phyloP scores from a whole-genome alignment of 2,888 invertebrate genomes.

The Cataglyphis albicans region DNA sequence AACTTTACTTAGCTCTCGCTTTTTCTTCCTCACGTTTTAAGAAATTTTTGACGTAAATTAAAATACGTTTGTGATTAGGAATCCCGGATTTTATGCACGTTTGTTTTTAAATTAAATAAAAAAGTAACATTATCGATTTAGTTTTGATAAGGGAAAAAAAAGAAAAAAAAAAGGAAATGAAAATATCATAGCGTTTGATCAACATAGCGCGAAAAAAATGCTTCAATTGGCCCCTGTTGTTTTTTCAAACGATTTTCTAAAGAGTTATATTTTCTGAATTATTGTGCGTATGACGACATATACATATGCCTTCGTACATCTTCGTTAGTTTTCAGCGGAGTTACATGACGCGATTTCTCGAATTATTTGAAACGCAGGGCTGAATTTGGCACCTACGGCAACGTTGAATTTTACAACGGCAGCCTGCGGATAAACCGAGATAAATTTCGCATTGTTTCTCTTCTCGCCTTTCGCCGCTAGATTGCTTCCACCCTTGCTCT shows the following conservation, averaged over 20 bases:
- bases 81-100: background rate
- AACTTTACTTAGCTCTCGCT: background rate
- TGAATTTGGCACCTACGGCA: conserved; percentile 67
- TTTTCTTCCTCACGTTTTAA: background rate
- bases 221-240: background rate
- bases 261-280: conserved; percentile 19
- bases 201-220: background rate
- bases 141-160: no score
- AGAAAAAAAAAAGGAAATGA: background rate
- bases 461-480: conserved; percentile 40
- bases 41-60: background rate
- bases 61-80: background rate
- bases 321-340: conserved; percentile 62
- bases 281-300: conserved; percentile 36
- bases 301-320: conserved; percentile 59
- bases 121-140: background rate
- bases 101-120: background rate
- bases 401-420: conserved; percentile 71
- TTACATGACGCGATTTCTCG: conserved; percentile 68
- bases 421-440: conserved; percentile 64
- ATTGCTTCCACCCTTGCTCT: conserved; percentile 65
- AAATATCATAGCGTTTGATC: background rate
- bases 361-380: conserved; percentile 66
- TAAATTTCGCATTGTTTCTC: conserved; percentile 59
- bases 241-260: conserved; percentile 25